These are phyloP conservation scores for Distichodus sexfasciatus DNA, from an alignment of 2,797 vertebrate species.

Conservation along the genomic window DNA sequence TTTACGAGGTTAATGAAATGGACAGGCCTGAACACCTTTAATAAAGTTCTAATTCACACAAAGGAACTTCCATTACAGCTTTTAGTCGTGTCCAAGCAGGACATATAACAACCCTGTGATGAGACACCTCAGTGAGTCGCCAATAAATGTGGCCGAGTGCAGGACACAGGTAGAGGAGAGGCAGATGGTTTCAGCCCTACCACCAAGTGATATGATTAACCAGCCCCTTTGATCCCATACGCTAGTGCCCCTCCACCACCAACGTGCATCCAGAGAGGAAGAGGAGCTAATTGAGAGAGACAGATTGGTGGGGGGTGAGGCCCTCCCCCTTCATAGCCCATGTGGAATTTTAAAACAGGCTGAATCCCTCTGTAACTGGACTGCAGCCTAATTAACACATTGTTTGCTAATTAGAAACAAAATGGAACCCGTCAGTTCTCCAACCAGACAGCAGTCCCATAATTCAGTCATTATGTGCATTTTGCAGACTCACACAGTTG, in stretches of 20 bases:
- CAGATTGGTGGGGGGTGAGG: constrained; percentile 39
- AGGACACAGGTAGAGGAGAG: constrained; percentile 47
- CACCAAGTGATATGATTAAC: constrained; percentile 46
- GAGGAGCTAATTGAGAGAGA: constrained; percentile 49
- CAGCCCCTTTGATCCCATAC: constrained; percentile 42
- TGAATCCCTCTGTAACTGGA: constrained; percentile 24
- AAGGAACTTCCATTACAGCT: background rate
- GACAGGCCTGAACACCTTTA: no score
- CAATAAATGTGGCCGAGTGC: constrained; percentile 26
- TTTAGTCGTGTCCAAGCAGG: constrained; percentile 8
- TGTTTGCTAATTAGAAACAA: constrained; percentile 37
- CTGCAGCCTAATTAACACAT: constrained; percentile 40
- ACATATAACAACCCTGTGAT: constrained; percentile 20
- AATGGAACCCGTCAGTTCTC: constrained; percentile 25
- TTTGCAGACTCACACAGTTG: background rate
- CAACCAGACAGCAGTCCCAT: background rate
- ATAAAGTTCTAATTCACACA: background rate
- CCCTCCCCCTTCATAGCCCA: constrained; percentile 26
- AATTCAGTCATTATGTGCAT: constrained; percentile 11
- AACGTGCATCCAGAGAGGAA: constrained; percentile 30
- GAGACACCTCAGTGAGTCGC: constrained; percentile 15
- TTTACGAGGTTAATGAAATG: no score
- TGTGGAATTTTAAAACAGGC: constrained; percentile 37
- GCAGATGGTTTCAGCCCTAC: constrained; percentile 50
- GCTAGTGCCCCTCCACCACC: constrained; percentile 30